Percentiles rank a stretch among this genome's conserved stretches.
These are phyloP conservation scores for Cyprinodon diabolis DNA, from an alignment of 2,797 vertebrate genomes.

Conservation along the genomic window DNA sequence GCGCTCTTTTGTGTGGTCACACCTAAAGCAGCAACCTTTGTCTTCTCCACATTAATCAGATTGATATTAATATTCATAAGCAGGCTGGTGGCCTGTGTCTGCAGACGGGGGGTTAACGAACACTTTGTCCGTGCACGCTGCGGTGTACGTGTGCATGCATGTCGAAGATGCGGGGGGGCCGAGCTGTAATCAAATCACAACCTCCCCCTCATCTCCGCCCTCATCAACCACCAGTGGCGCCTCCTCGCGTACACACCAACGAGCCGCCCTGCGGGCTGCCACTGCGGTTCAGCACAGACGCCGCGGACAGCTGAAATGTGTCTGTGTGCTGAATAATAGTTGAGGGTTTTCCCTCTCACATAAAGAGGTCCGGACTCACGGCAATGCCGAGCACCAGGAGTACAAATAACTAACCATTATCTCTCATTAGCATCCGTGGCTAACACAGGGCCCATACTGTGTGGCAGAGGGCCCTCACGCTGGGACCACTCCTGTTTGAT, in stretches of 20 bases:
- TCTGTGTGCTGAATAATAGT: constrained; percentile 54
- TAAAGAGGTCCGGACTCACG: constrained; percentile 64
- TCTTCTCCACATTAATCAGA: constrained; percentile 67
- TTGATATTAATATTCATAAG: constrained; percentile 78
- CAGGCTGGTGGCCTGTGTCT: constrained; percentile 62
- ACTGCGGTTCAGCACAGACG: constrained; percentile 15
- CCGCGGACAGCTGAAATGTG: not conserved
- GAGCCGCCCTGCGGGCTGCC: constrained; percentile 27
- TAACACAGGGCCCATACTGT: constrained; percentile 68
- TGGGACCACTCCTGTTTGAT: constrained; percentile 66
- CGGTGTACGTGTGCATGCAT: not conserved
- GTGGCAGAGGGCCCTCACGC: constrained; percentile 64
- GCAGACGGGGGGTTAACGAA: constrained; percentile 63
- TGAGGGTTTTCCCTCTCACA: constrained; percentile 46
- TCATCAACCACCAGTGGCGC: constrained; percentile 76
- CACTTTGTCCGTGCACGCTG: constrained; percentile 4
- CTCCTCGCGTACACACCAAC: constrained; percentile 40
- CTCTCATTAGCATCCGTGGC: constrained; percentile 80
- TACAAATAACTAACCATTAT: constrained; percentile 76
- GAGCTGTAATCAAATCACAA: constrained; percentile 75
- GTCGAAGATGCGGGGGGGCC: constrained; percentile 50
- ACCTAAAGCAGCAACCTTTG: constrained; percentile 41
- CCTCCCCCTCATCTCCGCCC: constrained; percentile 63
- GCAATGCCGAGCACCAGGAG: constrained; percentile 58
- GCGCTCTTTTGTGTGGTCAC: constrained; percentile 39